Percentiles rank a stretch among this genome's conserved stretches.
Evolutionary conservation across 2,797 vertebrate species (phyloP).

Genomic region (Chelon auratus): DNA sequence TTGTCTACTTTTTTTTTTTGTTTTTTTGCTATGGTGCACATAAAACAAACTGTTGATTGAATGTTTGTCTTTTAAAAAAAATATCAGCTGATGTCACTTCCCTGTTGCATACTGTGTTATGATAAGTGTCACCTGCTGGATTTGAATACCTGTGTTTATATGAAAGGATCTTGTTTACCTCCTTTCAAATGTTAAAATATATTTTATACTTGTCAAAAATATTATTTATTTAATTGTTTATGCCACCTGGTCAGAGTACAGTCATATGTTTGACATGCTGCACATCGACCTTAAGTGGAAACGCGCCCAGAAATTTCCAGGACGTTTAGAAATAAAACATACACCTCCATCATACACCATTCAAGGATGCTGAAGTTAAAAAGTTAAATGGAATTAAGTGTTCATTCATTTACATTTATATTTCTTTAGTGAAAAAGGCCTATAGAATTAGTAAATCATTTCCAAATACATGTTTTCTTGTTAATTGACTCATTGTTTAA

Average conservation of each 20-base stretch:
- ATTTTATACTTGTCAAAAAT: too few relatives aligned
- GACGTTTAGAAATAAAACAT: background rate
- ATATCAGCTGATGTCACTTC: background rate
- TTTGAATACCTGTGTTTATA: background rate
- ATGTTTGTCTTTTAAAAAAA: background rate
- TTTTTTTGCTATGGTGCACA: constrained; percentile 11
- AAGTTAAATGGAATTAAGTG: too few relatives aligned
- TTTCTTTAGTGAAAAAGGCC: background rate
- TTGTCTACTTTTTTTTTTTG: background rate
- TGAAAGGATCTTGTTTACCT: background rate
- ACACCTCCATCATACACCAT: too few relatives aligned
- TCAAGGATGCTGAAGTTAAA: background rate
- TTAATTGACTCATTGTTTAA: background rate
- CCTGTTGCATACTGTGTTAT: background rate
- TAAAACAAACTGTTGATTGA: constrained; percentile 5
- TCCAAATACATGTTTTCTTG: background rate
- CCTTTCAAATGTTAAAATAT: too few relatives aligned
- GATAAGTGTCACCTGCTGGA: too few relatives aligned
- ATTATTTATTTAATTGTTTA: too few relatives aligned
- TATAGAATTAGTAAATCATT: constrained; percentile 7
- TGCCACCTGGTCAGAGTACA: background rate
- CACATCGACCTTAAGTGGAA: background rate
- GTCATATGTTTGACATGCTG: background rate
- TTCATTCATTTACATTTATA: background rate
- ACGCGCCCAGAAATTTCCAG: background rate